phyloP scores from a whole-genome alignment of 2,113 vertebrate genomes.

The Rhineura floridana region DNA sequence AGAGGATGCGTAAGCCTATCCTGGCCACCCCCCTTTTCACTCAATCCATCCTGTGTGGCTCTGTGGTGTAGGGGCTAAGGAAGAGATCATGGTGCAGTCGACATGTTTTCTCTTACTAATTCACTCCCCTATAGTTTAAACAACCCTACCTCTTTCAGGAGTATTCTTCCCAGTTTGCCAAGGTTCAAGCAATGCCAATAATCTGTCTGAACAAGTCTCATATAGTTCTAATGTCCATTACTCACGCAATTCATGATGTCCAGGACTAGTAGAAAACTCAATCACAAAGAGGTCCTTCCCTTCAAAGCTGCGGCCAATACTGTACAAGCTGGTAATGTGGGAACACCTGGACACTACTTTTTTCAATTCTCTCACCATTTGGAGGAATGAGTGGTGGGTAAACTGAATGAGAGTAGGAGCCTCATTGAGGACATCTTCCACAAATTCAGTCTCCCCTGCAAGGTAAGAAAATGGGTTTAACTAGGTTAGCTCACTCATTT shows the following conservation, averaged over 20 bases:
- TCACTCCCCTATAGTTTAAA: background rate
- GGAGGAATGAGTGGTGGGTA: conserved; percentile 85
- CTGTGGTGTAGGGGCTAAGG: background rate
- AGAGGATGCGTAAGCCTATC: background rate
- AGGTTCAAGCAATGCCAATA: background rate
- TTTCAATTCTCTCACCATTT: conserved; percentile 89
- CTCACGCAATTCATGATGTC: conserved; percentile 92
- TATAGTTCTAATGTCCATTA: conserved; percentile 21
- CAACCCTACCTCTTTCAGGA: background rate
- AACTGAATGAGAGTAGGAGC: conserved; percentile 87
- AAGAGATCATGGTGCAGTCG: background rate
- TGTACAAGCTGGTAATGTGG: conserved; percentile 88
- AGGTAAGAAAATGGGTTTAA: background rate
- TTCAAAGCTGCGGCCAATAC: conserved; percentile 91
- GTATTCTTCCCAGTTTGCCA: background rate
- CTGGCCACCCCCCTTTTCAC: background rate
- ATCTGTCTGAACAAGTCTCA: too few species aligned
- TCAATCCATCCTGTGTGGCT: background rate
- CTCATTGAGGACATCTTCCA: conserved; percentile 63
- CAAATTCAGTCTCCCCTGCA: conserved; percentile 61
- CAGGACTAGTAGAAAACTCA: conserved; percentile 91
- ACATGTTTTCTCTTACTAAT: background rate
- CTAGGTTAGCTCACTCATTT: background rate
- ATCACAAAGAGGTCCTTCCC: conserved; percentile 92
- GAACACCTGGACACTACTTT: conserved; percentile 88